A percentile compares a stretch with the other conserved stretches of the same genome.
Evolutionary conservation across 2,797 vertebrate genomes (phyloP).

Genomic region (Phrynocephalus forsythii): DNA sequence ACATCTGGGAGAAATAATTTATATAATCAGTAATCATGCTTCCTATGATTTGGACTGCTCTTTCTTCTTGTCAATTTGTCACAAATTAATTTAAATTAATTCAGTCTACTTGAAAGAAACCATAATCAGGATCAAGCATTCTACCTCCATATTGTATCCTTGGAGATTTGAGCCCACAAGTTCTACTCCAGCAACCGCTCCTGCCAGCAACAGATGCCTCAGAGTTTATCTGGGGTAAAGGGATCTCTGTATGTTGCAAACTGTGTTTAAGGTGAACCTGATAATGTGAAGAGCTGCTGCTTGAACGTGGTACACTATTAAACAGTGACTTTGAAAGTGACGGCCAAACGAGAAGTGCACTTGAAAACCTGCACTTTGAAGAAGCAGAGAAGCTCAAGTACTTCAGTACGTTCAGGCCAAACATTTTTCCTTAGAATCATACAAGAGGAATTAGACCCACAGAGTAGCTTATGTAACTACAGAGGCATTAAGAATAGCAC

Average conservation of each 20-base stretch:
- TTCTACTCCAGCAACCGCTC: neutral
- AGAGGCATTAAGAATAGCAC: neutral
- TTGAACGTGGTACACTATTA: slow-evolving; percentile 26
- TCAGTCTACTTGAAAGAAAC: neutral
- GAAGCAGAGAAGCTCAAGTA: neutral
- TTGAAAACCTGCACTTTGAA: neutral
- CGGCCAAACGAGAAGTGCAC: neutral
- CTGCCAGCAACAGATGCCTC: neutral
- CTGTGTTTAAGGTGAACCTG: fast-evolving
- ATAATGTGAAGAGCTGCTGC: slow-evolving; percentile 3
- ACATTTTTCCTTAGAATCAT: neutral
- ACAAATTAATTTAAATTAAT: neutral
- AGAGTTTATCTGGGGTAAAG: neutral
- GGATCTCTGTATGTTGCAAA: neutral
- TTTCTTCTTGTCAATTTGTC: neutral
- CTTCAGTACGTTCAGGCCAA: neutral
- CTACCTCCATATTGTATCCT: neutral
- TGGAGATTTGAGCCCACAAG: neutral
- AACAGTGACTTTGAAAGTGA: neutral
- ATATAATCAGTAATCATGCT: neutral
- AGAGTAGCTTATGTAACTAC: neutral
- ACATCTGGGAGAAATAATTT: neutral
- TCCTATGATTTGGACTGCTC: too few relatives aligned
- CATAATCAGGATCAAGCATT: too few relatives aligned
- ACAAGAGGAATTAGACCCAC: neutral